These are phyloP conservation scores for Aphodius granarius DNA, from an alignment of 2,888 invertebrate species.

Conservation along the genomic window DNA sequence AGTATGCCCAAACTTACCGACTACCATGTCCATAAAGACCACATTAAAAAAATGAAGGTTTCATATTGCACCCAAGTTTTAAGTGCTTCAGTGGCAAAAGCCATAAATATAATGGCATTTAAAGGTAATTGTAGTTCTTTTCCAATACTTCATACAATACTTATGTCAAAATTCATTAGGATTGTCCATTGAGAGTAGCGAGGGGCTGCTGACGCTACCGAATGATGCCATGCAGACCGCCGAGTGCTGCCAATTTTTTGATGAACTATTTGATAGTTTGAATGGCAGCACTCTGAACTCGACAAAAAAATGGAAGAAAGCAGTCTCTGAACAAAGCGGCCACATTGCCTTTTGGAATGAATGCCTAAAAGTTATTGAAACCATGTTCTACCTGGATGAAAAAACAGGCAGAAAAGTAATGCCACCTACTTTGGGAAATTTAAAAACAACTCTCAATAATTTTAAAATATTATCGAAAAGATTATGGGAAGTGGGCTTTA, in stretches of 20 bases:
- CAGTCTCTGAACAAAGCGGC: background rate
- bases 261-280: background rate
- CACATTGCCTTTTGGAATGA: background rate
- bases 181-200: background rate
- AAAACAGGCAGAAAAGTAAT: background rate
- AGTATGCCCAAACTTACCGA: constrained; percentile 26
- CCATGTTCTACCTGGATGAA: background rate
- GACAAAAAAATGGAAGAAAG: background rate
- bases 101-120: constrained; percentile 18
- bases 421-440: background rate
- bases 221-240: background rate
- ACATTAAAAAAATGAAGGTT: constrained; percentile 31
- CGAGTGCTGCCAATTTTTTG: constrained; percentile 6
- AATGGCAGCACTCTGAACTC: background rate
- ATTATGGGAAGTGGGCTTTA: background rate
- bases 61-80: constrained; percentile 26
- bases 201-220: background rate
- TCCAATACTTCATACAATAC: background rate
- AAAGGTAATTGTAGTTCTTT: background rate
- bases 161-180: background rate
- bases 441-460: background rate
- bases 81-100: constrained; percentile 18
- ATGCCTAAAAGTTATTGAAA: background rate
- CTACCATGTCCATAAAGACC: constrained; percentile 21
- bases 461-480: background rate